phyloP scores from a whole-genome alignment of 2,113 vertebrate species.

The Otus sunia region DNA sequence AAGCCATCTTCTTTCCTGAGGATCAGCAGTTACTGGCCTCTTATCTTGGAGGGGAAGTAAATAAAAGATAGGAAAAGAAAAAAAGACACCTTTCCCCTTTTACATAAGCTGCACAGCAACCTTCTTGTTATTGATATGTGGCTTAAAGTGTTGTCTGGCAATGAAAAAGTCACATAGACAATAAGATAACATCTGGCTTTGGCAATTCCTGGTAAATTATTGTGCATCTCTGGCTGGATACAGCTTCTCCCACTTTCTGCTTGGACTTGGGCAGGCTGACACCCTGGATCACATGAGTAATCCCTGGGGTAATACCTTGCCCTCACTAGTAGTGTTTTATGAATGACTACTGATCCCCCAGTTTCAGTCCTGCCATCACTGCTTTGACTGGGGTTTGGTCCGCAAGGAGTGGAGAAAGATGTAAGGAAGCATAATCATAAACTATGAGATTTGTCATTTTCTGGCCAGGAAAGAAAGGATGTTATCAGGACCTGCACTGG shows the following conservation, averaged over 20 bases:
- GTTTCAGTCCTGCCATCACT: neutral
- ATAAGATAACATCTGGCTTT: neutral
- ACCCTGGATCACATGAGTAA: neutral
- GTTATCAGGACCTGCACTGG: neutral
- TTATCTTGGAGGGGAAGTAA: neutral
- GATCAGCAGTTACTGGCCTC: neutral
- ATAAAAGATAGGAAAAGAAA: neutral
- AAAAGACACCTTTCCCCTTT: neutral
- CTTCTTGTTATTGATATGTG: neutral
- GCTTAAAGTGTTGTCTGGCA: neutral
- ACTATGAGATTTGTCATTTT: neutral
- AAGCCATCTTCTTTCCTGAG: neutral
- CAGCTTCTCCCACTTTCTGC: neutral
- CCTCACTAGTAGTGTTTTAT: neutral
- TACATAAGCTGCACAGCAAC: neutral
- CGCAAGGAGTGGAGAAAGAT: accelerated
- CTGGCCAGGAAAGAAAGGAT: neutral
- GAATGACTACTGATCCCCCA: neutral
- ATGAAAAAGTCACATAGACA: neutral
- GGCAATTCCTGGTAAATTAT: neutral
- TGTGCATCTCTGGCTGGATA: neutral
- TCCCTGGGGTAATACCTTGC: neutral
- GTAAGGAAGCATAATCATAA: neutral
- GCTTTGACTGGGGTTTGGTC: neutral
- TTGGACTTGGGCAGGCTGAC: neutral